Evolutionary conservation across 2,113 vertebrate genomes (phyloP).

Genomic region (Tapirus terrestris): DNA sequence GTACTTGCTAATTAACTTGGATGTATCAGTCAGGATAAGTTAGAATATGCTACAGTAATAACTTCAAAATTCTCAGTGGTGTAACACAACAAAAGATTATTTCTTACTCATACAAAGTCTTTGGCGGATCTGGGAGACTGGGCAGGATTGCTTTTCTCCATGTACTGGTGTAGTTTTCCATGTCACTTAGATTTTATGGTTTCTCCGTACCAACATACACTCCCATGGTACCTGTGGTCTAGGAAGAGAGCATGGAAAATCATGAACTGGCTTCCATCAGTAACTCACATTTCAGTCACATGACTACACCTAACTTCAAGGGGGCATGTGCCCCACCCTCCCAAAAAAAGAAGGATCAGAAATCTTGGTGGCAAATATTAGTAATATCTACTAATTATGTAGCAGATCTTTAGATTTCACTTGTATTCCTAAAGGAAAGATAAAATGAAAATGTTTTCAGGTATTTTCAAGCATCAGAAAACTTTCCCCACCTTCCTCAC

Average conservation of each 20-base stretch:
- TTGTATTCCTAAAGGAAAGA: not conserved
- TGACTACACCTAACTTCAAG: not conserved
- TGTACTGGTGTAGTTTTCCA: not conserved
- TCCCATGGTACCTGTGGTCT: not conserved
- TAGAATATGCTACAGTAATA: not conserved
- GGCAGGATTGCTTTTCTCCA: not conserved
- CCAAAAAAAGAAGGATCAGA: not conserved
- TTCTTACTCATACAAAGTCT: slow-evolving; percentile 10
- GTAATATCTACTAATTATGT: not conserved
- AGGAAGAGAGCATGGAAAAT: not conserved
- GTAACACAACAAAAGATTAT: slow-evolving; percentile 29
- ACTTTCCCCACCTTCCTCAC: not conserved
- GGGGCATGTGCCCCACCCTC: not conserved
- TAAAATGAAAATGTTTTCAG: slow-evolving; percentile 16
- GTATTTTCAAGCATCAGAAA: slow-evolving; percentile 1
- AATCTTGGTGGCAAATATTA: not conserved
- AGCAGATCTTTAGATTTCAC: slow-evolving; percentile 23
- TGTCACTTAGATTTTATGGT: not conserved
- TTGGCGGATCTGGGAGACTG: not conserved
- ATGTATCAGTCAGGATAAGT: not conserved
- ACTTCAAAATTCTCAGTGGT: not conserved
- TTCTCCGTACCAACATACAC: not conserved
- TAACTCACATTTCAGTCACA: not conserved
- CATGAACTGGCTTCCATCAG: not conserved
- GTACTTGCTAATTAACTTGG: slow-evolving; percentile 42